A percentile compares a stretch with the other conserved stretches of the same genome.
These are phyloP conservation scores for Seriola quinqueradiata DNA, from an alignment of 2,113 vertebrate species.

Conservation along the genomic window DNA sequence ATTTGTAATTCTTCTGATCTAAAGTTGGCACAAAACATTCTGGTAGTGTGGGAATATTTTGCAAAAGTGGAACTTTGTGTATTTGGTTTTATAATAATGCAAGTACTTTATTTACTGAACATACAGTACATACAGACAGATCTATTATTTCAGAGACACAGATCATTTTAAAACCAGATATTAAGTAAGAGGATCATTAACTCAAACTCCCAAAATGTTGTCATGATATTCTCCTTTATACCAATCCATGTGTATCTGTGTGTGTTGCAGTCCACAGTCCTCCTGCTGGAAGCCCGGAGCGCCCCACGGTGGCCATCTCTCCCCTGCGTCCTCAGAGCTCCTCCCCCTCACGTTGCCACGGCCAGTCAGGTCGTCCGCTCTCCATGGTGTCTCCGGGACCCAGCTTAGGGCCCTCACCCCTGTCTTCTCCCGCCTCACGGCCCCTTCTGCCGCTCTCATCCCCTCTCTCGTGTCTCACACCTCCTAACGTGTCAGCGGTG, in stretches of 20 bases:
- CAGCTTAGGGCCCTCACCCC: slow-evolving; percentile 79
- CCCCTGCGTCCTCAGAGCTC: slow-evolving; percentile 91
- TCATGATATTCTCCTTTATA: slow-evolving; percentile 1
- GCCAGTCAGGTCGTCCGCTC: slow-evolving; percentile 86
- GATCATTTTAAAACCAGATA: not conserved
- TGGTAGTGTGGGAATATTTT: not conserved
- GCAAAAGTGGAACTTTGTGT: not conserved
- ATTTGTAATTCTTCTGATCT: not conserved
- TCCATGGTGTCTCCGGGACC: slow-evolving; percentile 89
- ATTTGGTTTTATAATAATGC: not conserved
- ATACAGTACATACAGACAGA: not conserved
- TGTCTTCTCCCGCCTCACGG: slow-evolving; percentile 82
- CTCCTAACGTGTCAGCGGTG: slow-evolving; percentile 90
- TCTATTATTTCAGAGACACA: not conserved
- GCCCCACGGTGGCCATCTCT: slow-evolving; percentile 88
- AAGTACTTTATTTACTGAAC: too few species aligned
- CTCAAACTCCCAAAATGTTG: slow-evolving; percentile 12
- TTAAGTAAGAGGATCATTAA: not conserved
- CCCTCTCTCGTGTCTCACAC: slow-evolving; percentile 91
- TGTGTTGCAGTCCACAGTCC: slow-evolving; percentile 85
- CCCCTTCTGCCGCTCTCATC: slow-evolving; percentile 88
- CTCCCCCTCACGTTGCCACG: slow-evolving; percentile 90
- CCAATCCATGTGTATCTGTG: slow-evolving; percentile 38
- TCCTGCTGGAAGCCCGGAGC: slow-evolving; percentile 87
- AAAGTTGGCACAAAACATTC: not conserved